Evolutionary conservation across 2,888 invertebrate species (phyloP).

Genomic region (Ectropis crepuscularia): DNA sequence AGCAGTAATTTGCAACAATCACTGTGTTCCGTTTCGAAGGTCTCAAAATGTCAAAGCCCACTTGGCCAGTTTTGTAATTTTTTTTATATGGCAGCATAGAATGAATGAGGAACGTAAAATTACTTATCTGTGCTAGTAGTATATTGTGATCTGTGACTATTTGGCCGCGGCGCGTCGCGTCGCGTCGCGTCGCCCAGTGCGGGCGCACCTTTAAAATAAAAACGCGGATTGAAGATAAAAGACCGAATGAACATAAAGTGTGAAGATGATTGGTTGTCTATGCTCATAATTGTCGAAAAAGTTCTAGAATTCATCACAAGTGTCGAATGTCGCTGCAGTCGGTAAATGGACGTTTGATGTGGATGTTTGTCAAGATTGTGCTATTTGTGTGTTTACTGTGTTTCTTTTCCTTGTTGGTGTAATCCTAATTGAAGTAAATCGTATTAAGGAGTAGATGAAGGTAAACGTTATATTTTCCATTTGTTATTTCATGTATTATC

Average conservation of each 20-base stretch:
- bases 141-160: too few species aligned
- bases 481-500: constrained; percentile 48
- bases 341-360: constrained; percentile 88
- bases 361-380: constrained; percentile 87
- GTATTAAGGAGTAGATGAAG: constrained; percentile 88
- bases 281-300: constrained; percentile 64
- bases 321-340: constrained; percentile 84
- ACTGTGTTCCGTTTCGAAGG: too few species aligned
- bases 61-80: too few species aligned
- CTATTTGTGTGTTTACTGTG: constrained; percentile 87
- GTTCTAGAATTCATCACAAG: constrained; percentile 70
- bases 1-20: too few species aligned
- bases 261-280: constrained; percentile 50
- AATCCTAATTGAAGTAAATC: constrained; percentile 78
- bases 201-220: too few species aligned
- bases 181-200: too few species aligned
- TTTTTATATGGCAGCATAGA: too few species aligned
- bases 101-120: too few species aligned
- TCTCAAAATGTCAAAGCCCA: too few species aligned
- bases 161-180: too few species aligned
- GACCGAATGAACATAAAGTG: not conserved
- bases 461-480: constrained; percentile 63
- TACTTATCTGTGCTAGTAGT: too few species aligned
- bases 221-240: not conserved
- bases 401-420: constrained; percentile 72